A percentile compares a stretch with the other conserved stretches of the same genome.
Conservation (phyloP, 92 coral and sea anemone genomes). For the Anthopleura xanthogrammica region DNA sequence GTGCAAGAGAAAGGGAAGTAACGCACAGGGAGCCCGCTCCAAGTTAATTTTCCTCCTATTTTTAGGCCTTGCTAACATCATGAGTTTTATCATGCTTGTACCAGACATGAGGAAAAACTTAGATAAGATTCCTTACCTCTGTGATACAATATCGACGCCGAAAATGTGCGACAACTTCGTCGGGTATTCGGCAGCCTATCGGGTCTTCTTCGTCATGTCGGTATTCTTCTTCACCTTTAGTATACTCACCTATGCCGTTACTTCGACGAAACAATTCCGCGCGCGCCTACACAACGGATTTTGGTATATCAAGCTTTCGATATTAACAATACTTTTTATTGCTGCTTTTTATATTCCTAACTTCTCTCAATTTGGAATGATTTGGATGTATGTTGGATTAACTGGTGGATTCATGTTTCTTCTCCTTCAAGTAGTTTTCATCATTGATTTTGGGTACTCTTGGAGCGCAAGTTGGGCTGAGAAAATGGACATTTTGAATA, state of each 20-base stretch:
- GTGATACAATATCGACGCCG: conserved; percentile 70
- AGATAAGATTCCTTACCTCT: conserved; percentile 85
- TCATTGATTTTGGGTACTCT: conserved; percentile 93
- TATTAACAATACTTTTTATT: conserved; percentile 63
- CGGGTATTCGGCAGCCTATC: conserved; percentile 95
- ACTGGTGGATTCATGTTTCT: conserved; percentile 92
- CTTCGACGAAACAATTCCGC: conserved; percentile 84
- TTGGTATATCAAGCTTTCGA: conserved; percentile 88
- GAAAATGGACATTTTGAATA: conserved; percentile 86
- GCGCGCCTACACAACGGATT: conserved; percentile 87
- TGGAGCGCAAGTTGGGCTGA: conserved; percentile 99
- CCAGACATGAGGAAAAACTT: conserved; percentile 82
- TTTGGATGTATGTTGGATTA: conserved; percentile 94
- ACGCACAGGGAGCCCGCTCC: conserved; percentile 64
- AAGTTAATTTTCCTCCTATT: conserved; percentile 74
- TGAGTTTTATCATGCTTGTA: conserved; percentile 75
- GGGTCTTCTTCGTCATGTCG: conserved; percentile 83
- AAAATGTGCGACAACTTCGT: conserved; percentile 84
- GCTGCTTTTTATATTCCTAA: conserved; percentile 79
- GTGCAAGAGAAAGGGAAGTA: conserved; percentile 68
- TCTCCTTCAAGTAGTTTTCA: conserved; percentile 74
- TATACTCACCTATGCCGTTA: conserved; percentile 70
- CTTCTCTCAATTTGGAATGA: conserved; percentile 56
- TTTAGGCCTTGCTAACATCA: conserved; percentile 62
- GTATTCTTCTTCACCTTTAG: conserved; percentile 63